Evolutionary conservation across 2,113 vertebrate species (phyloP).

Genomic region (Zapornia atra): DNA sequence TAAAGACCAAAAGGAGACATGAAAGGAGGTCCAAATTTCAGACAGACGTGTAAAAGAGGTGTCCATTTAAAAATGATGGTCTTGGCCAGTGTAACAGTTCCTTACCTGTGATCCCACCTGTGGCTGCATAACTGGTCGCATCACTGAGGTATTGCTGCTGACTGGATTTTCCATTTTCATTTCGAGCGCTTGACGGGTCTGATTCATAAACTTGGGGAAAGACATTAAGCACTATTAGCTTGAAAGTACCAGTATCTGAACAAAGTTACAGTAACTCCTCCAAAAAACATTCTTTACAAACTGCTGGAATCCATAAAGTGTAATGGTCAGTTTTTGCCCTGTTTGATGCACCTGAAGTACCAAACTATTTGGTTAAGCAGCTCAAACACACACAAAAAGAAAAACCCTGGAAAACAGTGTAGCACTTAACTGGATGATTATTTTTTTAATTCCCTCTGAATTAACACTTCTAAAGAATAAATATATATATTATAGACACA

Average conservation of each 20-base stretch:
- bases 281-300: neutral
- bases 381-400: neutral
- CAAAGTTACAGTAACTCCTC: neutral
- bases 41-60: neutral
- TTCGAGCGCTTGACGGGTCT: slow-evolving; percentile 86
- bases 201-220: slow-evolving; percentile 90
- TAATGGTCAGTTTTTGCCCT: neutral
- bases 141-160: slow-evolving; percentile 74
- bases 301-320: neutral
- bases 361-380: neutral
- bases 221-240: neutral
- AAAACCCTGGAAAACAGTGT: neutral
- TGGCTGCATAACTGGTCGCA: slow-evolving; percentile 88
- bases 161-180: slow-evolving; percentile 89
- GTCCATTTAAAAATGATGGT: neutral
- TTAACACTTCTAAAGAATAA: neutral
- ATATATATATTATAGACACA: neutral
- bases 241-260: neutral
- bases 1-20: neutral
- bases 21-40: neutral
- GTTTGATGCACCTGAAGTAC: neutral
- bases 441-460: neutral
- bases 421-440: neutral
- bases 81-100: neutral
- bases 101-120: slow-evolving; percentile 82